Conservation (phyloP, 2,113 vertebrate genomes). For the Panurus biarmicus region DNA sequence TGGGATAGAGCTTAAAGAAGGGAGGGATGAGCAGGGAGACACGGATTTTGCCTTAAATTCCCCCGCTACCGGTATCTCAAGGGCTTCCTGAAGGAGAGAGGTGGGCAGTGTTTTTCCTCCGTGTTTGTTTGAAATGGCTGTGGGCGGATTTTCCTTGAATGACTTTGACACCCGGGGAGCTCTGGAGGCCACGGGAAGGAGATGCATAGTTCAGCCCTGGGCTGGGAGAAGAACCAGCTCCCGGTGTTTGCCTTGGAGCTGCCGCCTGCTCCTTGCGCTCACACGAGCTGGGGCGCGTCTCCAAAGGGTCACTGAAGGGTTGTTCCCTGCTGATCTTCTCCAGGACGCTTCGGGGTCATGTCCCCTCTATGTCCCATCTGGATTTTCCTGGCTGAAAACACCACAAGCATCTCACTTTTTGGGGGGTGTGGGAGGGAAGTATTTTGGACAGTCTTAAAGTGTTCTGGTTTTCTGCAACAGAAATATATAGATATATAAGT, state of each 20-base stretch:
- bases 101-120: background rate
- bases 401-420: background rate
- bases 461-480: background rate
- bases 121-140: background rate
- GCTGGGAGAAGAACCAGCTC: background rate
- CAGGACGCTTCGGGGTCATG: accelerated
- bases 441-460: background rate
- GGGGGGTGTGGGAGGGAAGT: accelerated
- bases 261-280: background rate
- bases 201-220: background rate
- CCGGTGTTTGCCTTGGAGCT: background rate
- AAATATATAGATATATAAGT: no score
- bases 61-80: background rate
- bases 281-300: background rate
- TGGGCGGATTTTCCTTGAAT: background rate
- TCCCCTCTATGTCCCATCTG: background rate
- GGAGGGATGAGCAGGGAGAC: background rate
- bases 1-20: background rate
- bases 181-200: background rate
- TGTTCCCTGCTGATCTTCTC: background rate
- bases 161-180: background rate
- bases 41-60: background rate
- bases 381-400: background rate
- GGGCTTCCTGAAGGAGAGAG: background rate
- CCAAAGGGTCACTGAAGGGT: background rate